Percentiles rank a stretch among this genome's conserved stretches.
phyloP scores from a whole-genome alignment of 2,888 invertebrate genomes.

The Dasysyrphus tricinctus region DNA sequence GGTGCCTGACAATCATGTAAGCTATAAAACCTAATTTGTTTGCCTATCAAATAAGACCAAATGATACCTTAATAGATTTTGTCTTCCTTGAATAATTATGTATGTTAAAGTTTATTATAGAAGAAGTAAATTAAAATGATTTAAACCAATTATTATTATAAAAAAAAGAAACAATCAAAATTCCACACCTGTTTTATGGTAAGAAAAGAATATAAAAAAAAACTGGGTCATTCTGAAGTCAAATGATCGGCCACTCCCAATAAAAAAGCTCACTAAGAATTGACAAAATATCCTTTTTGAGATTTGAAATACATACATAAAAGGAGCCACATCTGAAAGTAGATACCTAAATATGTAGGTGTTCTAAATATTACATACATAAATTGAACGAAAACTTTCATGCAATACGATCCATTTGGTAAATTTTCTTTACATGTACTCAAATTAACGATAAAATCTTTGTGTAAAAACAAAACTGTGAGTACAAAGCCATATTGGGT shows the following conservation, averaged over 20 bases:
- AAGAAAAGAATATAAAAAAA: background rate
- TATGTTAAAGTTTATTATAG: no score
- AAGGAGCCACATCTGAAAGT: background rate
- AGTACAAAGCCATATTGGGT: slow-evolving; percentile 25
- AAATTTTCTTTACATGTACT: slow-evolving; percentile 6
- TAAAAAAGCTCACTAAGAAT: background rate
- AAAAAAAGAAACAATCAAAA: no score
- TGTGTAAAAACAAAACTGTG: slow-evolving; percentile 4
- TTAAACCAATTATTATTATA: no score
- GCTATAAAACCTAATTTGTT: no score
- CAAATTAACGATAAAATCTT: slow-evolving; percentile 1
- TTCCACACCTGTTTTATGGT: background rate
- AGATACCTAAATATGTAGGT: background rate
- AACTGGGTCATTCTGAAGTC: slow-evolving; percentile 26
- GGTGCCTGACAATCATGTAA: no score
- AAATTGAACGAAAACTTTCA: slow-evolving; percentile 1
- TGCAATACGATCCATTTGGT: slow-evolving; percentile 22
- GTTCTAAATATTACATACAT: background rate
- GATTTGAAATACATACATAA: no score
- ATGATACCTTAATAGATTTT: no score
- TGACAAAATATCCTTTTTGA: background rate
- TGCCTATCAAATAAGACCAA: background rate
- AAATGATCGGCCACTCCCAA: slow-evolving; percentile 26
- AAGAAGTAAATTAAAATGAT: no score
- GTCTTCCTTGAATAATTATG: no score